Evolutionary conservation across 2,888 invertebrate species (phyloP), one percentile per base, ranked within the genome.

Genomic region (Scaptodrosophila latifasciaeformis): DNA sequence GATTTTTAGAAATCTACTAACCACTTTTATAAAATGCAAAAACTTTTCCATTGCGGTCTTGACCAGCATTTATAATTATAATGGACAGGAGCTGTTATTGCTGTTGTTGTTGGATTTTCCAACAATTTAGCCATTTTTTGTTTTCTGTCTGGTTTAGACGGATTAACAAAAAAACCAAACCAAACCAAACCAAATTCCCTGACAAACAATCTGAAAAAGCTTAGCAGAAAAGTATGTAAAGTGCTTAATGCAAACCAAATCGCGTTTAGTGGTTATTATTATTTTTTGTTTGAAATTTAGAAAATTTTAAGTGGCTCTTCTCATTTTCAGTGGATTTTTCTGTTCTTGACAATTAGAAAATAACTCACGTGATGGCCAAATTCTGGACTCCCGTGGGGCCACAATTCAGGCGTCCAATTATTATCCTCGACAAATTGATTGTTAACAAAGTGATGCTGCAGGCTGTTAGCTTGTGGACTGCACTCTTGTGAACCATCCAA

Each of bases 401-500:
- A 13, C 34, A 13, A 34, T 34, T 10, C 5, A 34, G 15, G 6
- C 34, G 34, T n/a, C n/a, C 13, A 34, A 13, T 13, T 2, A 18
- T 39, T 10, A 39, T 51, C 31, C 30, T 37, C 35, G 39, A 19
- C 58, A 63, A 59, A 67, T 61, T 61, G 64, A 64, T 70, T 62
- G 61, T 37, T 55, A 39, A 10, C 34, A 34, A n/a, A 44, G 12
- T 49, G 57, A 9, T 40, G 47, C 29, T 49, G 35, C 30, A 35
- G 35, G n/a, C n/a, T n/a, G n/a, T n/a, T n/a, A n/a, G n/a, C n/a
- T n/a, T n/a, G n/a, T 2, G 40, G 3, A 10, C 30, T 30, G n/a
- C 15, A 19, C 15, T 3, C 7, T 13, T 1, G n/a, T 35, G 13
- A 46, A 45, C 39, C 44, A 47, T 50, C 59, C 56, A 62, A 70